Percentiles rank a stretch among this genome's conserved stretches.
phyloP scores from a whole-genome alignment of 1,140 invertebrate genomes.

The Laodelphax striatellus region DNA sequence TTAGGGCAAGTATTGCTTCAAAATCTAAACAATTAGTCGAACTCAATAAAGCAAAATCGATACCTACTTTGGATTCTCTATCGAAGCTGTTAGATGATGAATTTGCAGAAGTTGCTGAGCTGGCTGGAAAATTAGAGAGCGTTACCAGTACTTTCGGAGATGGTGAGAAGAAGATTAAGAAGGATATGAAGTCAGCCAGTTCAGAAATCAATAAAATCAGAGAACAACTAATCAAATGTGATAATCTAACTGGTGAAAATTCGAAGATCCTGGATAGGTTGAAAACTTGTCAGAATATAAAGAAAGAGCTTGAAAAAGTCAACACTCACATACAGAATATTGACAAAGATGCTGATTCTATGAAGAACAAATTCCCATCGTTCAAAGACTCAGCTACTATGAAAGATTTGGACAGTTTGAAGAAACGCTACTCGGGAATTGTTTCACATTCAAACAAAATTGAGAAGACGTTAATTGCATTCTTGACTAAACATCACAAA shows the following conservation, averaged over 20 bases:
- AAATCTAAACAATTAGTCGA: slow-evolving; percentile 73
- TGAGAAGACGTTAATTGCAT: slow-evolving; percentile 61
- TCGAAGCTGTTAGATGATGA: slow-evolving; percentile 60
- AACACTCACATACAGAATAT: slow-evolving; percentile 52
- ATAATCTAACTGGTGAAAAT: slow-evolving; percentile 81
- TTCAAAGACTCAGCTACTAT: slow-evolving; percentile 56
- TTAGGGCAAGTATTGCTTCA: slow-evolving; percentile 59
- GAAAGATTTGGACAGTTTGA: slow-evolving; percentile 66
- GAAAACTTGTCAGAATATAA: slow-evolving; percentile 56
- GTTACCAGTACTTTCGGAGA: slow-evolving; percentile 55
- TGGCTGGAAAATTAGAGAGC: slow-evolving; percentile 63
- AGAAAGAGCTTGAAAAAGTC: slow-evolving; percentile 48
- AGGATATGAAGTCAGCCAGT: slow-evolving; percentile 53
- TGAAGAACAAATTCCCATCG: slow-evolving; percentile 65
- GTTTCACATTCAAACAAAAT: slow-evolving; percentile 65
- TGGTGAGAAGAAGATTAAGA: slow-evolving; percentile 57
- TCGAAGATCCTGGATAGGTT: slow-evolving; percentile 67
- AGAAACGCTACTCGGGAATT: slow-evolving; percentile 64
- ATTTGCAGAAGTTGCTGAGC: slow-evolving; percentile 59
- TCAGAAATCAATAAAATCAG: slow-evolving; percentile 61
- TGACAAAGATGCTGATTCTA: slow-evolving; percentile 51
- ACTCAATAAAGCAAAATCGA: slow-evolving; percentile 57
- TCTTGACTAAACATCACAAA: slow-evolving; percentile 76
- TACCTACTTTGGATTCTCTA: slow-evolving; percentile 55
- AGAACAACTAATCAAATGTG: slow-evolving; percentile 79